These are phyloP conservation scores for Eublepharis macularius DNA, from an alignment of 2,113 vertebrate species.

Conservation along the genomic window DNA sequence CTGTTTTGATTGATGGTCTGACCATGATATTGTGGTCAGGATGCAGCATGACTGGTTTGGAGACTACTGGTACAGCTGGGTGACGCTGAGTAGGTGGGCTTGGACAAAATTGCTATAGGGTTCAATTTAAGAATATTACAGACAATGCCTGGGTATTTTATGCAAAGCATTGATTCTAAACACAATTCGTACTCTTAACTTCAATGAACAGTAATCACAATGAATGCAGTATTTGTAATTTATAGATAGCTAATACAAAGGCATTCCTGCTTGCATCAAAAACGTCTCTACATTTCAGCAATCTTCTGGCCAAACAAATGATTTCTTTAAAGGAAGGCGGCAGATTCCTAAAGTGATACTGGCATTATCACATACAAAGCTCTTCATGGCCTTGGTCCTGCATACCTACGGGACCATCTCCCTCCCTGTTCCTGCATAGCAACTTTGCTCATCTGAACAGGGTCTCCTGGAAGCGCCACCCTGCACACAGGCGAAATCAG, in stretches of 20 bases:
- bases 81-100: conserved; percentile 89
- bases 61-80: conserved; percentile 85
- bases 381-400: no score
- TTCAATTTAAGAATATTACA: conserved; percentile 66
- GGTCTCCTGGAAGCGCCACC: no score
- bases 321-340: no score
- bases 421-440: no score
- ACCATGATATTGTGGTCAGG: conserved; percentile 83
- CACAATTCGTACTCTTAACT: not conserved
- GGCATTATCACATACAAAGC: no score
- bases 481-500: no score
- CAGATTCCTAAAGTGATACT: no score
- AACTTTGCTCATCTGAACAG: no score
- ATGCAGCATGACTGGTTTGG: conserved; percentile 95
- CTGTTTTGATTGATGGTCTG: conserved; percentile 84
- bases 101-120: conserved; percentile 88
- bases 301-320: no score
- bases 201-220: not conserved
- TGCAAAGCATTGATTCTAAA: conserved; percentile 20
- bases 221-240: not conserved
- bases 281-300: not conserved
- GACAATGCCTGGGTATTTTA: not conserved
- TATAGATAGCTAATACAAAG: not conserved
- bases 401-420: no score
- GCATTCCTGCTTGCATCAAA: not conserved